Evolutionary conservation across 2,797 vertebrate genomes (phyloP).

Genomic region (Acanthis flammea): DNA sequence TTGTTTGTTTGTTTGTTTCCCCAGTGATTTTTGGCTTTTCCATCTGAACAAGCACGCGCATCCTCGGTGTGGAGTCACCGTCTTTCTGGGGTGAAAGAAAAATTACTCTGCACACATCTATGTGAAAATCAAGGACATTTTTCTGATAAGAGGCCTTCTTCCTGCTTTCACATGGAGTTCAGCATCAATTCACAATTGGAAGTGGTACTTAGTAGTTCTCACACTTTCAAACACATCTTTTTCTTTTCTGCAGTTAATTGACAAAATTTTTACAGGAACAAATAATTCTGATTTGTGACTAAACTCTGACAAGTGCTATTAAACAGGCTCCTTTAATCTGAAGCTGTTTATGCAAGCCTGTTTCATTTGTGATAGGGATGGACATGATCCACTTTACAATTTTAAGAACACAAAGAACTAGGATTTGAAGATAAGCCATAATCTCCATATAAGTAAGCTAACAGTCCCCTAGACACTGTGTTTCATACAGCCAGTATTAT

Average conservation of each 20-base stretch:
- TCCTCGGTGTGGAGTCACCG: background rate
- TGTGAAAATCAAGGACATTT: background rate
- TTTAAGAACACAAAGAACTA: background rate
- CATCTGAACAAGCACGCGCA: background rate
- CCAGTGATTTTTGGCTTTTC: background rate
- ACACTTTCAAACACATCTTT: background rate
- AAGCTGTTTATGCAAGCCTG: background rate
- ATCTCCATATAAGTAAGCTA: background rate
- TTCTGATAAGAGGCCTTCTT: background rate
- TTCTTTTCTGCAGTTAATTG: background rate
- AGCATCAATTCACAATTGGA: background rate
- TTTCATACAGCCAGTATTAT: background rate
- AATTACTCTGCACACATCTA: background rate
- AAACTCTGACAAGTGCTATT: background rate
- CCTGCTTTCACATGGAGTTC: background rate
- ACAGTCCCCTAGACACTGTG: background rate
- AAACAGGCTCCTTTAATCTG: background rate
- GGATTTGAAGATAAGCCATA: conserved; percentile 12
- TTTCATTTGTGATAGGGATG: background rate
- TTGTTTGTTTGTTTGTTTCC: background rate
- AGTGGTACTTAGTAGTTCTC: background rate
- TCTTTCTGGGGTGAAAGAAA: background rate
- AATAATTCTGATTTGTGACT: background rate
- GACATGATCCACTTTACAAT: background rate
- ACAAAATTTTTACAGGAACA: background rate